phyloP scores from a whole-genome alignment of 2,113 vertebrate genomes.

The Willisornis vidua region DNA sequence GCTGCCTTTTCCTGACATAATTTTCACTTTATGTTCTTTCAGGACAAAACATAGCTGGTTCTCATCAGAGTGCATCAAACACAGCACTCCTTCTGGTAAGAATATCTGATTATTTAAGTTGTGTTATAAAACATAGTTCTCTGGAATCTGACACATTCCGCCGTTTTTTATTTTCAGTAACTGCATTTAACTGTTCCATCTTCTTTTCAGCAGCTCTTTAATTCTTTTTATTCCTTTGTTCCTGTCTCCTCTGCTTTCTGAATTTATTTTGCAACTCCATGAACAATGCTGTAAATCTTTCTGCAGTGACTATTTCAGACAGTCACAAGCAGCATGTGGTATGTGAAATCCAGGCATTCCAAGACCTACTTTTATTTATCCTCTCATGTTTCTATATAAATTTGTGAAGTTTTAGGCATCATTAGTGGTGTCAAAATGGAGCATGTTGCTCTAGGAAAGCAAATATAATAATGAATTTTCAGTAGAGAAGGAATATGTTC shows the following conservation, averaged over 20 bases:
- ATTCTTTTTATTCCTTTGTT: conserved; percentile 16
- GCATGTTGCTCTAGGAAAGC: background rate
- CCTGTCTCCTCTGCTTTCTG: background rate
- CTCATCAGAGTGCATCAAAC: background rate
- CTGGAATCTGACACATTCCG: background rate
- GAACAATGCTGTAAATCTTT: background rate
- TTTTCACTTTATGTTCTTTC: conserved; percentile 23
- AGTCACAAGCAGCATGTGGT: background rate
- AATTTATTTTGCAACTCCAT: background rate
- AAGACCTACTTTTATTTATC: background rate
- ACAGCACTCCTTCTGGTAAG: conserved; percentile 12
- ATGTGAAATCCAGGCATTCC: background rate
- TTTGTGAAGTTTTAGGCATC: background rate
- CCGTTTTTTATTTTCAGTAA: conserved; percentile 2
- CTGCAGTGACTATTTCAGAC: background rate
- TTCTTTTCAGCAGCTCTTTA: background rate
- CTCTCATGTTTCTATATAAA: background rate
- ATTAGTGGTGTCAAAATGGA: background rate
- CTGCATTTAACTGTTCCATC: background rate
- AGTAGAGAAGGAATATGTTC: background rate
- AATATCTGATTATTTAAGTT: conserved; percentile 7
- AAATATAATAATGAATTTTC: background rate
- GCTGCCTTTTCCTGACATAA: background rate
- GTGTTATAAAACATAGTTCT: background rate
- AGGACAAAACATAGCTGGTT: background rate